These are phyloP conservation scores for Bombus consobrinus DNA, from an alignment of 1,140 invertebrate genomes.

Conservation along the genomic window DNA sequence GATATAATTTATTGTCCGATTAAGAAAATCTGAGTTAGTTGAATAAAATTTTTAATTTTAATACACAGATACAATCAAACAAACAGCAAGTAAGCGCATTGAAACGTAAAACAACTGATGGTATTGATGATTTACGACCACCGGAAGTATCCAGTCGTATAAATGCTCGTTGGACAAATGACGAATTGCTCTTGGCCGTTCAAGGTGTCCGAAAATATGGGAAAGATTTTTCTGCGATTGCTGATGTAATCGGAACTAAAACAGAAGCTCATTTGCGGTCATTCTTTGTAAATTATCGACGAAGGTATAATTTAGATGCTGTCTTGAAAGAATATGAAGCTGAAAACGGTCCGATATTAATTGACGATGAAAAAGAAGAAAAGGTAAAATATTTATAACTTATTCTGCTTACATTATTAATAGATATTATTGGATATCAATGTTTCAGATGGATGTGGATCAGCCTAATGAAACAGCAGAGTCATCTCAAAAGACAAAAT, in stretches of 20 bases:
- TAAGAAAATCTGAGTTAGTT: not conserved
- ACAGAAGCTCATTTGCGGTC: conserved; percentile 95
- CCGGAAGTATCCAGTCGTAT: conserved; percentile 88
- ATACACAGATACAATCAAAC: conserved; percentile 94
- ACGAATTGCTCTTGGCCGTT: conserved; percentile 95
- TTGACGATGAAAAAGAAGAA: conserved; percentile 84
- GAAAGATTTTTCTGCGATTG: conserved; percentile 97
- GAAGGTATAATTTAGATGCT: conserved; percentile 95
- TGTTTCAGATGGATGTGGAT: conserved; percentile 79
- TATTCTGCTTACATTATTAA: not conserved
- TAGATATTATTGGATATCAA: not conserved
- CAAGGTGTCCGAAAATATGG: conserved; percentile 97
- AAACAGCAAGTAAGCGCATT: conserved; percentile 95
- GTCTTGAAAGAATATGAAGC: conserved; percentile 94
- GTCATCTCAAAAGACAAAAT: conserved; percentile 79
- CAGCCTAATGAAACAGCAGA: conserved; percentile 76
- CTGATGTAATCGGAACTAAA: conserved; percentile 97
- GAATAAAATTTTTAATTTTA: conserved; percentile 20
- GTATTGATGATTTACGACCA: conserved; percentile 89
- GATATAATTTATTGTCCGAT: not conserved
- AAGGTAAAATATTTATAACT: conserved; percentile 73
- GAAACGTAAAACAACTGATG: conserved; percentile 89
- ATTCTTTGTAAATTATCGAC: conserved; percentile 95
- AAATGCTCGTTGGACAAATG: conserved; percentile 95
- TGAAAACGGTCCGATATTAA: conserved; percentile 86